Base-by-base conservation (phyloP, 2,113 vertebrate species). In the Perca schrenkii region DNA sequence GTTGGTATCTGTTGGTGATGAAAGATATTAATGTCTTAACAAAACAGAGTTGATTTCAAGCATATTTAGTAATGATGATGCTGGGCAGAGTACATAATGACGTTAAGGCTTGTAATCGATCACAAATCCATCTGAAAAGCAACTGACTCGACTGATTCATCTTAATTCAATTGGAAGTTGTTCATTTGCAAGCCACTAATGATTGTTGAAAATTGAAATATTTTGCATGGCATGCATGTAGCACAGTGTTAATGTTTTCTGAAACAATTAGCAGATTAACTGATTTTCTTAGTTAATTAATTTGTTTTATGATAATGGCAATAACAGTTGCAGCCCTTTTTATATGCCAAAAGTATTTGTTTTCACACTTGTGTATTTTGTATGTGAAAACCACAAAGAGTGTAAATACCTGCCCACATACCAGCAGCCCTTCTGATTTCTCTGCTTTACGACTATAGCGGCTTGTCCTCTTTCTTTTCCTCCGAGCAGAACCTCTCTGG, bases 11-110 rank as follows among this genome's bases (percentile, higher is more conserved):
- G 88, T 66, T 75, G 86, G 69, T 62, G 83, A 70, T 84, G 84
- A 83, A 86, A 86, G 77, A 86, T 91, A 92, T 90, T 87, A 91
- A 94, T 89, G 89, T 67, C 61, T 77, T 53, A 74, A 84, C 80
- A 83, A 90, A 90, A 79, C 74, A 61, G 75, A 89, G 81, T 77
- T 85, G 88, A 92, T 86, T 83, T 86, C 73, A 77, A 87, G 86
- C 89, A 87, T 77, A 79, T 90, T 70, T 77, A 54, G 62, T 86
- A 70, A 75, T 78, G 70, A 85, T 54, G 86, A 64, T 80, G 75
- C 86, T 71, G 74, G 85, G 71, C 61, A 21, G 80, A 81, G 57
- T 78, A 86, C 83, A 68, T 61, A 74, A 71, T 63, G 74, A 81
- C 58, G 62, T 25, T 43, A 15, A 47, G 71, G n/a, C 53, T 54